A percentile compares a stretch with the other conserved stretches of the same genome.
phyloP scores from a whole-genome alignment of 2,113 vertebrate genomes.

The Phyllopteryx taeniolatus region DNA sequence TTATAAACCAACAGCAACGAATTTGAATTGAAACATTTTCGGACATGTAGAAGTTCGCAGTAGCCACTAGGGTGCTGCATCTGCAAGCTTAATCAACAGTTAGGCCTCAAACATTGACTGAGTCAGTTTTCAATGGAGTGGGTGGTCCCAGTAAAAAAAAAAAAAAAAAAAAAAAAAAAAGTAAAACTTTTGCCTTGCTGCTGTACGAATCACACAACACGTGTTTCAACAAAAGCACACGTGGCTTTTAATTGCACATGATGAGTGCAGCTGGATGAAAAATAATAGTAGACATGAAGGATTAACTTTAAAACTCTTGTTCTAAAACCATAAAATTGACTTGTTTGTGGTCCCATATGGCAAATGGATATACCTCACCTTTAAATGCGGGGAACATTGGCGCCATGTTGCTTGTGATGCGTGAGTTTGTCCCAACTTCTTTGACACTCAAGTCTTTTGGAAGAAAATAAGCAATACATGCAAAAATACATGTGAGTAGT shows the following conservation, averaged over 20 bases:
- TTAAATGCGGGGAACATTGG: constrained; percentile 74
- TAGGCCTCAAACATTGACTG: background rate
- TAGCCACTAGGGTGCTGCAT: constrained; percentile 46
- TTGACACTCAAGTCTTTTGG: constrained; percentile 52
- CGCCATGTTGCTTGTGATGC: constrained; percentile 72
- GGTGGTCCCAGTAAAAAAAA: constrained; percentile 10
- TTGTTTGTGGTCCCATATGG: background rate
- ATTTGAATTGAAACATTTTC: background rate
- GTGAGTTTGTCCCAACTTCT: constrained; percentile 54
- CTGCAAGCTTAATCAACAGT: background rate
- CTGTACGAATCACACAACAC: background rate
- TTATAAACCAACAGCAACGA: too few species aligned
- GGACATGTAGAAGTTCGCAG: background rate
- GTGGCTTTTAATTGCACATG: background rate
- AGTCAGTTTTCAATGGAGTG: constrained; percentile 8
- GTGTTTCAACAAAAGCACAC: constrained; percentile 3
- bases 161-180: too few species aligned
- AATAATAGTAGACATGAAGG: too few species aligned
- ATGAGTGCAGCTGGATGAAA: background rate
- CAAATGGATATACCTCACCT: constrained; percentile 44
- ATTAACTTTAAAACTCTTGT: too few species aligned
- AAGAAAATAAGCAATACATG: constrained; percentile 9
- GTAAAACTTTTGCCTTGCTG: background rate
- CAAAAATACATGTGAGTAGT: background rate
- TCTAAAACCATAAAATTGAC: too few species aligned